Percentiles rank a stretch among this genome's conserved stretches.
phyloP scores from a whole-genome alignment of 2,888 invertebrate genomes.

The Dasysyrphus tricinctus region DNA sequence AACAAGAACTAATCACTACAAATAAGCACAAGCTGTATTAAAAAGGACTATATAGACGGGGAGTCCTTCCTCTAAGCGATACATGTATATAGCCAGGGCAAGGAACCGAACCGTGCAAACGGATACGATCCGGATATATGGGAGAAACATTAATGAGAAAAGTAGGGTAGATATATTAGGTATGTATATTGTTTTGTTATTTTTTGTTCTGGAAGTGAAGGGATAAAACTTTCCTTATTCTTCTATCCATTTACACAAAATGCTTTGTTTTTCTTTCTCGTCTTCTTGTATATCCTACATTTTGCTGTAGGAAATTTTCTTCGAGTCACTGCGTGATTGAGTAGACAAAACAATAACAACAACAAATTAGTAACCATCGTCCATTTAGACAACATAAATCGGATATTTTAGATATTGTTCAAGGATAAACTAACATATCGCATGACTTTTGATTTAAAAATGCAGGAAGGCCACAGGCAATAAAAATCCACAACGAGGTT shows the following conservation, averaged over 20 bases:
- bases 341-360: constrained; percentile 22
- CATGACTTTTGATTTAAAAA: constrained; percentile 56
- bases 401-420: background rate
- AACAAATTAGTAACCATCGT: constrained; percentile 42
- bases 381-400: constrained; percentile 18
- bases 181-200: background rate
- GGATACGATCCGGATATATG: constrained; percentile 40
- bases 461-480: background rate
- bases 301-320: background rate
- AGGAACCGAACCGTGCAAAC: constrained; percentile 14
- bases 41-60: constrained; percentile 44
- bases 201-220: background rate
- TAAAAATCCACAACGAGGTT: background rate
- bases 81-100: constrained; percentile 5
- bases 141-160: constrained; percentile 57
- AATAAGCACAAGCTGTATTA: constrained; percentile 53
- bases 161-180: constrained; percentile 37
- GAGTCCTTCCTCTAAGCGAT: constrained; percentile 7
- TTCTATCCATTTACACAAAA: constrained; percentile 33
- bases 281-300: background rate
- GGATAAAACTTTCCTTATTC: constrained; percentile 59
- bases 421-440: constrained; percentile 7
- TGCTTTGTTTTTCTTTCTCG: constrained; percentile 10
- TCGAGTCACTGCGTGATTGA: constrained; percentile 44
- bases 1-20: constrained; percentile 75